Conservation (phyloP, 2,797 vertebrate genomes). For the Acanthis flammea region DNA sequence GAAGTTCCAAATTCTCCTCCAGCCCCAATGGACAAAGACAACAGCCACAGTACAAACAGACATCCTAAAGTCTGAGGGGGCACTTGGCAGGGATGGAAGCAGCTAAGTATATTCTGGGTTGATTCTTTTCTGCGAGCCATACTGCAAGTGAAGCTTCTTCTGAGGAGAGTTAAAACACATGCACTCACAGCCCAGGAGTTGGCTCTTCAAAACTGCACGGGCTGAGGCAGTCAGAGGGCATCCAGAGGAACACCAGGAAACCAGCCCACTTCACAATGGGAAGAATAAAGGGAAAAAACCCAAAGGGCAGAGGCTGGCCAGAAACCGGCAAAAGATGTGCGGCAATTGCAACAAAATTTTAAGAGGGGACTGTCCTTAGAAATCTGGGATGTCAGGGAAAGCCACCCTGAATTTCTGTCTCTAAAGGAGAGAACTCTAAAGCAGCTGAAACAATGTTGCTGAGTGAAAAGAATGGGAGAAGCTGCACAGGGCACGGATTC, state of each 20-base stretch:
- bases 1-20: neutral
- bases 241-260: neutral
- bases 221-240: neutral
- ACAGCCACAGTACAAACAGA: fast-evolving
- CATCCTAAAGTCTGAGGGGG: neutral
- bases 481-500: too few relatives aligned
- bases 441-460: neutral
- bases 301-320: neutral
- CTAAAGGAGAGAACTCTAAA: neutral
- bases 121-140: neutral
- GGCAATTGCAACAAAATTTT: neutral
- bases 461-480: neutral
- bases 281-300: neutral
- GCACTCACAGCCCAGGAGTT: fast-evolving
- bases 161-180: neutral
- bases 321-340: neutral
- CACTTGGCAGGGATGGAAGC: neutral
- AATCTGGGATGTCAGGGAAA: neutral
- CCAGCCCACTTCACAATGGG: neutral
- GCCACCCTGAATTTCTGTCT: neutral
- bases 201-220: neutral
- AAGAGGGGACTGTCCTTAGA: neutral
- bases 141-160: neutral
- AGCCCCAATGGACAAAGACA: neutral
- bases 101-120: fast-evolving